phyloP scores from a whole-genome alignment of 2,113 vertebrate species.

The Centrocercus urophasianus region DNA sequence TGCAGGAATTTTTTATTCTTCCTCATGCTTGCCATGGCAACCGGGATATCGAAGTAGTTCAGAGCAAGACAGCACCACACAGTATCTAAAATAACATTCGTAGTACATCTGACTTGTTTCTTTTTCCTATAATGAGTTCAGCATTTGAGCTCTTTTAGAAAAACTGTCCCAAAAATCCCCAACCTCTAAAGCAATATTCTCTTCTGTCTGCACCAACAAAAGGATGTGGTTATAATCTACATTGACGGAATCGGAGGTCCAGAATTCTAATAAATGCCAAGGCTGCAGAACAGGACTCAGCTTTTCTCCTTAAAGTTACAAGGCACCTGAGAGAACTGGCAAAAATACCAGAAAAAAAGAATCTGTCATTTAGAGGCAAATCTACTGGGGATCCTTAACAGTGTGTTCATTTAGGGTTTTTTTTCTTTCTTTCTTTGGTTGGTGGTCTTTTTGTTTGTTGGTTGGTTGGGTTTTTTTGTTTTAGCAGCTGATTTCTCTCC shows the following conservation, averaged over 20 bases:
- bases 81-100: conserved; percentile 14
- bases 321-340: background rate
- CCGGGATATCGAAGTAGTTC: background rate
- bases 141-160: conserved; percentile 7
- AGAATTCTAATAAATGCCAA: background rate
- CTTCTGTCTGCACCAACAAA: background rate
- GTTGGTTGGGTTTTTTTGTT: no score
- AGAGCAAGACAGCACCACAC: background rate
- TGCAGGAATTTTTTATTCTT: conserved; percentile 57
- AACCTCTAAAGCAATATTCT: background rate
- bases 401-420: background rate
- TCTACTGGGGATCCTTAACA: background rate
- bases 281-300: background rate
- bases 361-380: background rate
- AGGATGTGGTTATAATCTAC: background rate
- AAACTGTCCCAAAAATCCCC: background rate
- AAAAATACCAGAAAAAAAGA: background rate
- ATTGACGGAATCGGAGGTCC: background rate
- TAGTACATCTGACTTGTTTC: background rate
- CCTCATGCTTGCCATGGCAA: conserved; percentile 67
- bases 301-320: background rate
- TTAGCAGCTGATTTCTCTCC: background rate
- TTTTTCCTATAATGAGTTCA: background rate
- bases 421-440: no score
- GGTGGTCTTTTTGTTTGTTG: no score